Conservation (phyloP, 1,140 invertebrate genomes). For the Pemphigus obesinymphae region DNA sequence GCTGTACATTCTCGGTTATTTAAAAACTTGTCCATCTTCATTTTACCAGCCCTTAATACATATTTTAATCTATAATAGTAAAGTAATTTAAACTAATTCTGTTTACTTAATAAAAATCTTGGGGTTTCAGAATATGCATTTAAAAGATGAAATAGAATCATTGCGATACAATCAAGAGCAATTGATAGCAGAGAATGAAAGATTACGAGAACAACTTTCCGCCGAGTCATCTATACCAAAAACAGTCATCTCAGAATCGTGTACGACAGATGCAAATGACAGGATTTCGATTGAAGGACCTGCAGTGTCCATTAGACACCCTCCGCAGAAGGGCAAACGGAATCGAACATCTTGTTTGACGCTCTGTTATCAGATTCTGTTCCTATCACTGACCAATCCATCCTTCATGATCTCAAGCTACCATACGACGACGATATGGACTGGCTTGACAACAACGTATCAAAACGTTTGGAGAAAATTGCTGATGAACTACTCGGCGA, state of each 20-base stretch:
- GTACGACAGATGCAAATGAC: neutral
- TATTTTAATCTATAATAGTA: no score
- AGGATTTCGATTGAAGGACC: constrained; percentile 36
- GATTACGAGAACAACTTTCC: constrained; percentile 24
- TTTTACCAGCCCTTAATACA: no score
- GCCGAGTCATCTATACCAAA: neutral
- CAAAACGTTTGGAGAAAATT: constrained; percentile 31
- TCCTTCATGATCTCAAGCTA: constrained; percentile 7
- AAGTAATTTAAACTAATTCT: no score
- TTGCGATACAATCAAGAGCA: constrained; percentile 10
- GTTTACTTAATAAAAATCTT: no score
- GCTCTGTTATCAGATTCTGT: constrained; percentile 37
- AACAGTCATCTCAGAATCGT: neutral
- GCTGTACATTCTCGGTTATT: no score
- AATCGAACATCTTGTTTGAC: constrained; percentile 32
- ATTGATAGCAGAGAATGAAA: constrained; percentile 23
- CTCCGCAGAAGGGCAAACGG: constrained; percentile 38
- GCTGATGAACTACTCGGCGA: constrained; percentile 30
- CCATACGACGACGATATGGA: constrained; percentile 28
- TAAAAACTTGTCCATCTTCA: no score
- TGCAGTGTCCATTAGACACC: constrained; percentile 37
- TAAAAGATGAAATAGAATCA: constrained; percentile 24
- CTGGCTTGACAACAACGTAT: constrained; percentile 35
- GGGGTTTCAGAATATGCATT: constrained; percentile 9
- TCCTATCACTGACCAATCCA: constrained; percentile 26